phyloP scores from a whole-genome alignment of 2,888 invertebrate species.

The Stramonita haemastoma region DNA sequence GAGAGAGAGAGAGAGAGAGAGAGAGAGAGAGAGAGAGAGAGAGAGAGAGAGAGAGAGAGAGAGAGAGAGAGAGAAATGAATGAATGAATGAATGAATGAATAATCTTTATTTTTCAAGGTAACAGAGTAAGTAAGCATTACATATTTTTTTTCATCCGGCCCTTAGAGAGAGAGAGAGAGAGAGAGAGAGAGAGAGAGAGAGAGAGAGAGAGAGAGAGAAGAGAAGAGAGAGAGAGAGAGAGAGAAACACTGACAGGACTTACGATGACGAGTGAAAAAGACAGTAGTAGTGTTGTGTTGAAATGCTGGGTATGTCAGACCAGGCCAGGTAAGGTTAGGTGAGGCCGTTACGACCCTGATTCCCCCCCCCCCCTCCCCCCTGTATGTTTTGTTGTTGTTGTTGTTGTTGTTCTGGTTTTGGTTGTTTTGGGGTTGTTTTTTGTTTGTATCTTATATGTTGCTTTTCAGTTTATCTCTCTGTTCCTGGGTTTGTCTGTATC shows the following conservation, averaged over 20 bases:
- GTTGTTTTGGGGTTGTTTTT: not conserved
- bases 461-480: not conserved
- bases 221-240: not conserved
- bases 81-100: not conserved
- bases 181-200: not conserved
- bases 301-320: no score
- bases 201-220: not conserved
- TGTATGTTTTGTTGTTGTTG: not conserved
- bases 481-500: not conserved
- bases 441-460: not conserved
- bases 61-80: not conserved
- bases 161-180: no score
- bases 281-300: no score
- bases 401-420: not conserved
- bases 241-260: not conserved
- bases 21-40: not conserved
- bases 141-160: no score
- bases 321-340: no score
- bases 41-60: not conserved
- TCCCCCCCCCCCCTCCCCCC: not conserved
- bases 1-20: not conserved
- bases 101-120: no score
- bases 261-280: no score
- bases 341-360: not conserved
- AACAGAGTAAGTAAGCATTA: no score